These are phyloP conservation scores for Halichoerus grypus DNA, from an alignment of 2,113 vertebrate species.

Conservation along the genomic window DNA sequence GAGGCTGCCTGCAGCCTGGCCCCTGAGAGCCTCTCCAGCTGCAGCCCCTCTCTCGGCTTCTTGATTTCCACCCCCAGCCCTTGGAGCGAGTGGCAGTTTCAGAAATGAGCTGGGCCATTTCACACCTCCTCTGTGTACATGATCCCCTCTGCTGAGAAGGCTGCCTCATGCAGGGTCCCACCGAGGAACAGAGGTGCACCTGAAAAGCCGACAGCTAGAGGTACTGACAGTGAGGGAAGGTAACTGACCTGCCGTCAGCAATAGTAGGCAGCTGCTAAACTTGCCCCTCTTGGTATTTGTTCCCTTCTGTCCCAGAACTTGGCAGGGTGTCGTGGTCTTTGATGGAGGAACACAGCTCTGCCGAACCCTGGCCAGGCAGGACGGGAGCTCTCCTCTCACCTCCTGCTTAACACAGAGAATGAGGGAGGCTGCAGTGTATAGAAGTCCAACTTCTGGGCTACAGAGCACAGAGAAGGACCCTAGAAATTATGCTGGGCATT, in stretches of 20 bases:
- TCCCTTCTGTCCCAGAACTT: neutral
- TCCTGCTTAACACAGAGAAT: neutral
- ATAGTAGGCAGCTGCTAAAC: neutral
- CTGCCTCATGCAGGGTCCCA: neutral
- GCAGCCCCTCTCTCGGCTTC: neutral
- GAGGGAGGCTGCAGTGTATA: neutral
- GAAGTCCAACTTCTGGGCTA: neutral
- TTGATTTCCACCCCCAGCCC: neutral
- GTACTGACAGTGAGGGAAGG: neutral
- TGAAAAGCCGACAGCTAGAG: neutral
- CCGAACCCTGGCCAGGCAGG: neutral
- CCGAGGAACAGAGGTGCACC: neutral
- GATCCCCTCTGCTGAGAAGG: neutral
- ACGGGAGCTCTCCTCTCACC: neutral
- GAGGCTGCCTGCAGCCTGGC: neutral
- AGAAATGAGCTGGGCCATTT: neutral
- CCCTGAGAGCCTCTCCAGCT: too few relatives aligned
- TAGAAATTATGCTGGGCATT: neutral
- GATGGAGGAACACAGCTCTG: neutral
- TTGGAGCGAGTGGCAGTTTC: neutral
- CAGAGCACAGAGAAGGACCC: neutral
- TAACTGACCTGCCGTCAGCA: neutral
- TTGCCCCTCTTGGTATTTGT: neutral
- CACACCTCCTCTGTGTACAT: neutral
- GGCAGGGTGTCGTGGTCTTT: neutral